Conservation (phyloP, 2,888 invertebrate genomes). For the Dyspetes luteomarginatus region DNA sequence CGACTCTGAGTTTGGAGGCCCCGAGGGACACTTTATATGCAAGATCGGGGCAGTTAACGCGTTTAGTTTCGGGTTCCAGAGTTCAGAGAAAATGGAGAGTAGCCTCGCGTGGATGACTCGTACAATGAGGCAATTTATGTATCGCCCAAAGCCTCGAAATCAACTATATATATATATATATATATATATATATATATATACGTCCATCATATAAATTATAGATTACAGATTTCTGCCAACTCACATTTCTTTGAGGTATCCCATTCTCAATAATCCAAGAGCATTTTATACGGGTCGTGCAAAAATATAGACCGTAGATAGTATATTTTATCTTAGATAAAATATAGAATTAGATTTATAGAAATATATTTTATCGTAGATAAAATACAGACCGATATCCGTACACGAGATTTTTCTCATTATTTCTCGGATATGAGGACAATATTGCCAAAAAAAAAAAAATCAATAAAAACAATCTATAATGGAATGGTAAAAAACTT, state of each 20-base stretch:
- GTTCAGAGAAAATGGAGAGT: background rate
- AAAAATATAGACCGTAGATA: too few relatives aligned
- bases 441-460: too few relatives aligned
- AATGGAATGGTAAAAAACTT: background rate
- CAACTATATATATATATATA: too few relatives aligned
- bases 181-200: too few relatives aligned
- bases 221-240: slow-evolving; percentile 4
- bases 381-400: too few relatives aligned
- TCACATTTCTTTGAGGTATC: slow-evolving; percentile 26
- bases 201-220: slow-evolving; percentile 20
- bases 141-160: slow-evolving; percentile 48
- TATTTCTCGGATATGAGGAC: too few relatives aligned
- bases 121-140: slow-evolving; percentile 66
- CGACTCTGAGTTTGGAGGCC: slow-evolving; percentile 24
- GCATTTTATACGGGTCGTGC: slow-evolving; percentile 4
- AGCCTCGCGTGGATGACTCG: slow-evolving; percentile 53
- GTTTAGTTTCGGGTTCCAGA: slow-evolving; percentile 49
- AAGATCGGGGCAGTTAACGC: slow-evolving; percentile 19
- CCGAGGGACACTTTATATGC: slow-evolving; percentile 47
- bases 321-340: too few relatives aligned
- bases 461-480: background rate
- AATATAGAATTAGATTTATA: too few relatives aligned
- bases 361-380: too few relatives aligned
- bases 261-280: slow-evolving; percentile 3
- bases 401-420: too few relatives aligned